A percentile compares a stretch with the other conserved stretches of the same genome.
Evolutionary conservation across 2,113 vertebrate species (phyloP).

Genomic region (Barnardius zonarius): DNA sequence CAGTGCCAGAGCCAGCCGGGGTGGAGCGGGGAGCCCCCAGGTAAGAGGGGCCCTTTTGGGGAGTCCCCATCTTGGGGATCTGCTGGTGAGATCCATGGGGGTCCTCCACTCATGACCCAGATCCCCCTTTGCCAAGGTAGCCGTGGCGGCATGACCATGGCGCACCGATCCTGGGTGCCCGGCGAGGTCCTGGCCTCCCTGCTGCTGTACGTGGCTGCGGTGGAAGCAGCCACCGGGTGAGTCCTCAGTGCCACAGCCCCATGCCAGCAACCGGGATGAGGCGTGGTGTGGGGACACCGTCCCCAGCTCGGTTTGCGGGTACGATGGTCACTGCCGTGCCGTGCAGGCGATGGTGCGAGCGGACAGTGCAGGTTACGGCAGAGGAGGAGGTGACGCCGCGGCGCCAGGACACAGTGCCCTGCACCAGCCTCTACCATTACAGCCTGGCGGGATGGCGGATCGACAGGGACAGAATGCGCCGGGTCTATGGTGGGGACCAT

Average conservation of each 20-base stretch:
- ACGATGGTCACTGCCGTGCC: rapidly evolving
- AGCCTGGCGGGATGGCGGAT: slow-evolving; percentile 82
- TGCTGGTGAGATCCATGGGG: neutral
- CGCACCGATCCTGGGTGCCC: neutral
- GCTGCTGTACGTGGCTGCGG: slow-evolving; percentile 43
- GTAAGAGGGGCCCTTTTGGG: neutral
- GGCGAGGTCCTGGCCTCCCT: neutral
- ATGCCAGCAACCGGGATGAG: rapidly evolving
- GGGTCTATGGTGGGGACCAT: slow-evolving; percentile 24
- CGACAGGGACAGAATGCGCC: slow-evolving; percentile 75
- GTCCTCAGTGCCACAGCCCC: neutral
- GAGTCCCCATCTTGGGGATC: neutral
- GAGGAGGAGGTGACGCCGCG: slow-evolving; percentile 77
- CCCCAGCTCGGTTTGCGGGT: too few species aligned
- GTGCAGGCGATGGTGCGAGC: slow-evolving; percentile 84
- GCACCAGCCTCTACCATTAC: slow-evolving; percentile 81
- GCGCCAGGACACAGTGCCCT: slow-evolving; percentile 78
- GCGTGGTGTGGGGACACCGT: rapidly evolving
- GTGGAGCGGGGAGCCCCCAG: neutral
- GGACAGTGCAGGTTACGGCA: slow-evolving; percentile 55
- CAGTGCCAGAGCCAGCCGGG: neutral
- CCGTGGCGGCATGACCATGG: rapidly evolving
- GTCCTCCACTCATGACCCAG: neutral
- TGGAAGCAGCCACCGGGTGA: slow-evolving; percentile 72
- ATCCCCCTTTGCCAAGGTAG: too few species aligned